phyloP scores from a whole-genome alignment of 2,888 invertebrate species.

The Epirrhoe tristata region DNA sequence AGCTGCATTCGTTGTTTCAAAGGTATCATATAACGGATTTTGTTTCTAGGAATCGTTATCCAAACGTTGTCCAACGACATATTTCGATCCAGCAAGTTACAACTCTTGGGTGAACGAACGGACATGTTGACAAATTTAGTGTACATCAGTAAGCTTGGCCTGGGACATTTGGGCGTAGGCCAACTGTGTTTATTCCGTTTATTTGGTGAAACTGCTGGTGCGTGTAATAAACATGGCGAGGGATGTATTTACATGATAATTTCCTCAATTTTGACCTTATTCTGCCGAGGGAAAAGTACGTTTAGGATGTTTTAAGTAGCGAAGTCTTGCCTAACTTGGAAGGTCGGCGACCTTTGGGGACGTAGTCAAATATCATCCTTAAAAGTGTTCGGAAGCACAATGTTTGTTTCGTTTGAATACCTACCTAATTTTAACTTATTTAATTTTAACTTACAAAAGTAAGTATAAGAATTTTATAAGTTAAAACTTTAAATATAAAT shows the following conservation, averaged over 20 bases:
- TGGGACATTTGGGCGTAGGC: slow-evolving; percentile 60
- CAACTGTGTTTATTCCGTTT: slow-evolving; percentile 69
- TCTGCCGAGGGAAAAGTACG: slow-evolving; percentile 28
- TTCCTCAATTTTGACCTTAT: slow-evolving; percentile 40
- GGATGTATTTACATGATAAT: slow-evolving; percentile 63
- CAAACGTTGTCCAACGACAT: not conserved
- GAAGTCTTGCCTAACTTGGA: slow-evolving; percentile 23
- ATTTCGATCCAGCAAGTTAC: slow-evolving; percentile 23
- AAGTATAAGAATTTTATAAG: too few relatives aligned
- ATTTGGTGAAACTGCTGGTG: slow-evolving; percentile 62
- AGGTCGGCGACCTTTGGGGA: slow-evolving; percentile 16
- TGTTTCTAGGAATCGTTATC: too few relatives aligned
- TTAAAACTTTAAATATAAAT: too few relatives aligned
- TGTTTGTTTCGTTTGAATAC: not conserved
- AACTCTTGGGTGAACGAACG: slow-evolving; percentile 44
- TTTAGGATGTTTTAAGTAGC: slow-evolving; percentile 22
- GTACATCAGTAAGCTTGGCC: slow-evolving; percentile 53
- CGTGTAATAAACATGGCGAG: slow-evolving; percentile 59
- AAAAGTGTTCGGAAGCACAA: not conserved
- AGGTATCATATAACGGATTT: too few relatives aligned
- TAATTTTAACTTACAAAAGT: too few relatives aligned
- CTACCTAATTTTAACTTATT: too few relatives aligned
- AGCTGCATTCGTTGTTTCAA: too few relatives aligned
- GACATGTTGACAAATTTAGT: slow-evolving; percentile 64
- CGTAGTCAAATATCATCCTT: slow-evolving; percentile 1